Percentiles rank a stretch among this genome's conserved stretches.
phyloP scores from a whole-genome alignment of 2,113 vertebrate species.

The Hydropotes inermis region DNA sequence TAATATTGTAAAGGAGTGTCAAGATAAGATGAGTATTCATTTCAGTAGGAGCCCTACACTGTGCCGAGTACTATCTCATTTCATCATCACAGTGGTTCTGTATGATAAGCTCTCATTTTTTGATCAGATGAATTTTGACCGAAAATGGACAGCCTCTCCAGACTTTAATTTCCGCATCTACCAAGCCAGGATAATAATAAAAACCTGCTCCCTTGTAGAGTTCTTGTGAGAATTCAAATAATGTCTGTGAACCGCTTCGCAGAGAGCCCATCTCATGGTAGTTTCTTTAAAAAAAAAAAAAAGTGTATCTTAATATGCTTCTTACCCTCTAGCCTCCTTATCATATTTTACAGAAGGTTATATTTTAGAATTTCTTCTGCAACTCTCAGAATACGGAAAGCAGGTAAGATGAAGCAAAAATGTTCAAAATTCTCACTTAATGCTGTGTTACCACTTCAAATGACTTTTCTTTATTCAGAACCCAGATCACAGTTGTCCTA shows the following conservation, averaged over 20 bases:
- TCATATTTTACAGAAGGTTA: not conserved
- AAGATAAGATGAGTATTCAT: not conserved
- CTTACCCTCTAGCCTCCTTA: not conserved
- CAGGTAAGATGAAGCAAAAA: not conserved
- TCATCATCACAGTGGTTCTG: not conserved
- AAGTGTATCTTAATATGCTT: not conserved
- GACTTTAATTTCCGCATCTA: conserved; percentile 4
- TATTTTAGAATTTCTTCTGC: not conserved
- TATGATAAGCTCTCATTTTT: conserved; percentile 4
- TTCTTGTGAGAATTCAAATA: conserved; percentile 19
- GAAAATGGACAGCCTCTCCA: not conserved
- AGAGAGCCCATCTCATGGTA: not conserved
- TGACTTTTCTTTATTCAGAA: conserved; percentile 21
- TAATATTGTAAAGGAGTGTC: not conserved
- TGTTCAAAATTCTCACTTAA: not conserved
- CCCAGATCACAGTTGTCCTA: not conserved
- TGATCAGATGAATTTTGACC: not conserved
- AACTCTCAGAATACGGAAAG: not conserved
- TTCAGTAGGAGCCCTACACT: not conserved
- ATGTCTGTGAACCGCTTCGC: not conserved
- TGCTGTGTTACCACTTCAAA: not conserved
- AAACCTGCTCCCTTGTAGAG: not conserved
- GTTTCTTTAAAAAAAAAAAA: not conserved
- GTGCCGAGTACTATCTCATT: not conserved
- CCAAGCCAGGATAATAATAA: not conserved